Evolutionary conservation across 2,113 vertebrate species (phyloP).

Genomic region (Saccopteryx leptura): DNA sequence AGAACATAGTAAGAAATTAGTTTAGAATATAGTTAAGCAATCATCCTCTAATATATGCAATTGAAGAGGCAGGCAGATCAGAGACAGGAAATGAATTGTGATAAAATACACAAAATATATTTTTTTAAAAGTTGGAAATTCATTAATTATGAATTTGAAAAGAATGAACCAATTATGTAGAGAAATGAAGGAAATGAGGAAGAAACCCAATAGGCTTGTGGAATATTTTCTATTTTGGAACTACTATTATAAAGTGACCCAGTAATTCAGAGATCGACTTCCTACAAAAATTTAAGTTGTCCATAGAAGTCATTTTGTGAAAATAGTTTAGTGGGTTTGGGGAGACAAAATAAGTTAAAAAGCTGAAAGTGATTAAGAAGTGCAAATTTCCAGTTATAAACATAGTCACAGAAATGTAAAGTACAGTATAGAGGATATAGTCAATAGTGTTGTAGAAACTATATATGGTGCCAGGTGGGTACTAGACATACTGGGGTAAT

Average conservation of each 20-base stretch:
- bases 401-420: not conserved
- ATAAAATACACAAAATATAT: not conserved
- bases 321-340: not conserved
- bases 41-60: not conserved
- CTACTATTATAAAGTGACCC: not conserved
- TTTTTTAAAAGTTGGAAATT: not conserved
- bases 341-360: too few relatives aligned
- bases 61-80: not conserved
- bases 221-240: slow-evolving; percentile 20
- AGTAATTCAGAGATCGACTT: not conserved
- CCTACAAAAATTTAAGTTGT: not conserved
- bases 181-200: not conserved
- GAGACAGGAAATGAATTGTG: not conserved
- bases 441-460: not conserved
- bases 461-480: not conserved
- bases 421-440: not conserved
- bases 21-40: not conserved
- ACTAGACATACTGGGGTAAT: not conserved
- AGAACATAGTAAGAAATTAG: not conserved
- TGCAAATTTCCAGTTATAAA: not conserved
- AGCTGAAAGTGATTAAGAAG: not conserved
- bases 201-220: not conserved
- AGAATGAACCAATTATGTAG: too few relatives aligned
- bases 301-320: not conserved
- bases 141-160: not conserved